Conservation (phyloP, 53 echinoderm and acorn worm species). For the Luidia sarsii region DNA sequence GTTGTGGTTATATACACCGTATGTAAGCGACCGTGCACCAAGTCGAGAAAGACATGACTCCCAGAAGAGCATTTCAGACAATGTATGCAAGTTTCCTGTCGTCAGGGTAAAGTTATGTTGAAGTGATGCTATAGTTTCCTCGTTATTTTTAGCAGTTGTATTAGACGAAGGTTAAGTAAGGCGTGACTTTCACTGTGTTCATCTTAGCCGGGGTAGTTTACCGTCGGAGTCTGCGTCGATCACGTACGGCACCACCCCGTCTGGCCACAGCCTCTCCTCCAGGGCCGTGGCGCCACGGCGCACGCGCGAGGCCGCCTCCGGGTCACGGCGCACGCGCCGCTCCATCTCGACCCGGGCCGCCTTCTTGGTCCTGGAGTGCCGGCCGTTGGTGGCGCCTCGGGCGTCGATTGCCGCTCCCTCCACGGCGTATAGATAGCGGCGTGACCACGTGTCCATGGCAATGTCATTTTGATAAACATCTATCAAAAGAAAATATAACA, state of each 20-base stretch:
- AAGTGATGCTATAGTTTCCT: too few relatives aligned
- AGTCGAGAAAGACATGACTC: too few relatives aligned
- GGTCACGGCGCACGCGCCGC: conserved; percentile 22
- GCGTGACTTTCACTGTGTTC: too few relatives aligned
- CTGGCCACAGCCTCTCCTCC: conserved; percentile 60
- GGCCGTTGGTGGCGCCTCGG: neutral
- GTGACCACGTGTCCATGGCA: conserved; percentile 25
- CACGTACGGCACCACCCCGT: conserved; percentile 61
- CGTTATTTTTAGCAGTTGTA: too few relatives aligned
- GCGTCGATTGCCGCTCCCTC: too few relatives aligned
- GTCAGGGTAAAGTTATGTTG: too few relatives aligned
- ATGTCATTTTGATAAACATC: conserved; percentile 57
- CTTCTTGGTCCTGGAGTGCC: conserved; percentile 53
- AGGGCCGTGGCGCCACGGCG: conserved; percentile 58
- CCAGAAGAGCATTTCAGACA: too few relatives aligned
- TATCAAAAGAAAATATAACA: neutral
- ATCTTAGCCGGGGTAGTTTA: too few relatives aligned
- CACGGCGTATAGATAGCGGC: neutral
- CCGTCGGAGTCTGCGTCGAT: conserved; percentile 59
- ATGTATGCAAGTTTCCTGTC: too few relatives aligned
- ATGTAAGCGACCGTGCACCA: too few relatives aligned
- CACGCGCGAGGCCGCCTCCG: conserved; percentile 16
- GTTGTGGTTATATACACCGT: too few relatives aligned
- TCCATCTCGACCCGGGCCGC: conserved; percentile 55
- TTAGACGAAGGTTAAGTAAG: too few relatives aligned